A percentile compares a stretch with the other conserved stretches of the same genome.
These are phyloP conservation scores for Zapornia atra DNA, from an alignment of 2,113 vertebrate genomes.

Conservation along the genomic window DNA sequence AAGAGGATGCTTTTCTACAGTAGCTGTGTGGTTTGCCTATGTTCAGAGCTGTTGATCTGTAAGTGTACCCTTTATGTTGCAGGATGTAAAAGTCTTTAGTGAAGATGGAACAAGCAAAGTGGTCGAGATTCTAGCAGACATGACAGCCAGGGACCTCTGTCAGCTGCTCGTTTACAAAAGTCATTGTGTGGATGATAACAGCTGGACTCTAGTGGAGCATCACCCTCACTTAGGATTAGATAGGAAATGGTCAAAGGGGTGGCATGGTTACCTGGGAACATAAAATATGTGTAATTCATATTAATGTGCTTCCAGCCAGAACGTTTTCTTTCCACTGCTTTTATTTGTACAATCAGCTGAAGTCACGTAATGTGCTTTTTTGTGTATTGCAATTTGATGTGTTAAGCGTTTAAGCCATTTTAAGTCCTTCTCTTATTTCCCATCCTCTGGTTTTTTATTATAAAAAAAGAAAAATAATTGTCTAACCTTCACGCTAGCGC, in stretches of 20 bases:
- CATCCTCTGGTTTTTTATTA: neutral
- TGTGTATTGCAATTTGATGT: conserved; percentile 31
- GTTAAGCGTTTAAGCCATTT: neutral
- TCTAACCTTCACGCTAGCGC: neutral
- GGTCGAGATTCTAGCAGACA: conserved; percentile 94
- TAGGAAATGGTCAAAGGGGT: conserved; percentile 71
- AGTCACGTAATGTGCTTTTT: conserved; percentile 23
- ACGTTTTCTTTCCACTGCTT: conserved; percentile 24
- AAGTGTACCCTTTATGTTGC: conserved; percentile 69
- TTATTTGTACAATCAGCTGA: conserved; percentile 14
- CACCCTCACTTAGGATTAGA: conserved; percentile 94
- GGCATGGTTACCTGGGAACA: conserved; percentile 29
- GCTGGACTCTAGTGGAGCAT: conserved; percentile 97
- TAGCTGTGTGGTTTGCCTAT: conserved; percentile 19
- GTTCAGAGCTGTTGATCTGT: conserved; percentile 39
- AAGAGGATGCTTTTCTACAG: neutral
- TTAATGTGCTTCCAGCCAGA: neutral
- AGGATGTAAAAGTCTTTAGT: conserved; percentile 97
- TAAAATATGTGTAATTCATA: neutral
- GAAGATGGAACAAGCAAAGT: conserved; percentile 96
- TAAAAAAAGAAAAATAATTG: neutral
- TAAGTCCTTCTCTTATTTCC: neutral
- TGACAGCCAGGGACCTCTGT: conserved; percentile 96
- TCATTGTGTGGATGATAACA: conserved; percentile 98
- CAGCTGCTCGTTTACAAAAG: conserved; percentile 96